phyloP scores from a whole-genome alignment of 2,888 invertebrate genomes.

The Troides aeacus region DNA sequence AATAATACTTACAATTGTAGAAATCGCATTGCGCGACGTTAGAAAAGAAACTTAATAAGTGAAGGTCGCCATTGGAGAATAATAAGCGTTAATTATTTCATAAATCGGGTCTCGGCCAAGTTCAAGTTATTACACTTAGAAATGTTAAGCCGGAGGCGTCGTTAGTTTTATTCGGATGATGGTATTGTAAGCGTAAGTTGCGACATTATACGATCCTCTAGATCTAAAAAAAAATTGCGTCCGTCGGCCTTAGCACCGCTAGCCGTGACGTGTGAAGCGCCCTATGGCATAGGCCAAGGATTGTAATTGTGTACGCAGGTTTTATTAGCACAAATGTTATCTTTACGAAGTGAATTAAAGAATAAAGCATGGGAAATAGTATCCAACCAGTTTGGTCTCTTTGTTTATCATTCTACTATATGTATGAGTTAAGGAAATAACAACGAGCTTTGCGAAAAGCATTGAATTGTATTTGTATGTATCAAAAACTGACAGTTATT shows the following conservation, averaged over 20 bases:
- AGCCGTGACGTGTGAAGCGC: conserved; percentile 46
- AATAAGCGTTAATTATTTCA: conserved; percentile 41
- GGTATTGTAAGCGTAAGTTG: conserved; percentile 44
- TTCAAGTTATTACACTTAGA: conserved; percentile 52
- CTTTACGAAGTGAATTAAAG: conserved; percentile 13
- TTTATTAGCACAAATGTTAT: conserved; percentile 32
- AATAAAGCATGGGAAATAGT: background rate
- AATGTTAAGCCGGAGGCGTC: conserved; percentile 45
- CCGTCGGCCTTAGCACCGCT: conserved; percentile 56
- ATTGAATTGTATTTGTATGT: no score
- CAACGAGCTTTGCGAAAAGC: no score
- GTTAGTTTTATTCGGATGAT: conserved; percentile 52
- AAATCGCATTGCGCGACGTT: background rate
- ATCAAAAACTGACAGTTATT: no score
- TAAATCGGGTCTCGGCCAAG: conserved; percentile 53
- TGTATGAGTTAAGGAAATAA: no score
- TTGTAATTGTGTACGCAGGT: conserved; percentile 34
- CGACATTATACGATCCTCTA: conserved; percentile 50
- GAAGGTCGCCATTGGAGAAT: conserved; percentile 39
- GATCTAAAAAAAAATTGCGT: conserved; percentile 50
- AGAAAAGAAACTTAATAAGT: conserved; percentile 10
- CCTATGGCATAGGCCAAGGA: conserved; percentile 29
- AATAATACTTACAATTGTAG: background rate
- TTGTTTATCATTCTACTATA: no score
- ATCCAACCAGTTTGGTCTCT: background rate